Percentiles rank a stretch among this genome's conserved stretches.
Conservation (phyloP, 2,113 vertebrate species). For the Hippocampus abdominalis region DNA sequence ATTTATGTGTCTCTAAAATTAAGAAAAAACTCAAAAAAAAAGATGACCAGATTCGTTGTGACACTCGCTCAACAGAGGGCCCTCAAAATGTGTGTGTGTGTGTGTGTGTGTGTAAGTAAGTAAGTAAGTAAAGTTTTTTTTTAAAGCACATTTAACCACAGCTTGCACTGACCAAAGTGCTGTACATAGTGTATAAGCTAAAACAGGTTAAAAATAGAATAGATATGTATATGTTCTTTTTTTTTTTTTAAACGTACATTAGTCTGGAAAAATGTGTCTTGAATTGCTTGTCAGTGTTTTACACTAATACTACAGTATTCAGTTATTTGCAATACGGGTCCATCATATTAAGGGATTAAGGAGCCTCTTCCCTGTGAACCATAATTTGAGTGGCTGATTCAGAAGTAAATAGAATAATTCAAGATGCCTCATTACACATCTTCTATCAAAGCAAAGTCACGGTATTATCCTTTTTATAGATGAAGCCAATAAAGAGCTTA, state of each 20-base stretch:
- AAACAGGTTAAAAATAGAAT: too few relatives aligned
- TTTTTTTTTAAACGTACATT: neutral
- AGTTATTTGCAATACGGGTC: neutral
- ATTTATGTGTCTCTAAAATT: too few relatives aligned
- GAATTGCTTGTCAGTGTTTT: neutral
- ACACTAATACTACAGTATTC: neutral
- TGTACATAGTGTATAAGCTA: too few relatives aligned
- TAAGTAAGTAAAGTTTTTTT: too few relatives aligned
- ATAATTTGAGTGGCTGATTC: neutral
- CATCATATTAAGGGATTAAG: neutral
- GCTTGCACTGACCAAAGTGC: too few relatives aligned
- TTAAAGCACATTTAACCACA: too few relatives aligned
- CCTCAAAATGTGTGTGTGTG: neutral
- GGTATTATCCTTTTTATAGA: conserved; percentile 11
- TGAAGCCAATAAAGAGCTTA: conserved; percentile 13
- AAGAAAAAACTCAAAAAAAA: too few relatives aligned
- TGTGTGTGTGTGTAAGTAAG: too few relatives aligned
- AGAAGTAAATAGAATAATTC: conserved; percentile 2
- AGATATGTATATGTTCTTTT: too few relatives aligned
- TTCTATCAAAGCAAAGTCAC: neutral
- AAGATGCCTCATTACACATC: neutral
- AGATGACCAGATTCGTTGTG: neutral
- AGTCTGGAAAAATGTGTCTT: neutral
- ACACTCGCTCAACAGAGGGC: neutral
- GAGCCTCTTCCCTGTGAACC: neutral